Evolutionary conservation across 2,888 invertebrate genomes (phyloP).

Genomic region (Dryococelus australis): DNA sequence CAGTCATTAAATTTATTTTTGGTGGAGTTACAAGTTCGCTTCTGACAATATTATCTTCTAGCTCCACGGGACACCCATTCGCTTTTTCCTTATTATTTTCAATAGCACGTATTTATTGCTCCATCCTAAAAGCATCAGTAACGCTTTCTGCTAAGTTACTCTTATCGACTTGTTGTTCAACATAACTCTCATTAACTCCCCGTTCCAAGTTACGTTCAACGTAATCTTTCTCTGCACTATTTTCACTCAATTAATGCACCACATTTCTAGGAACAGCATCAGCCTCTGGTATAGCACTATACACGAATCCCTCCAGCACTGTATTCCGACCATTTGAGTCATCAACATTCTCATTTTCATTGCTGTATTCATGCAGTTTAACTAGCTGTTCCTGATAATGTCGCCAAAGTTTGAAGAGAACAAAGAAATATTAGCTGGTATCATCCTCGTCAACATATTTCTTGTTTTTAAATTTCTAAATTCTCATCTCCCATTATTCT

Average conservation of each 20-base stretch:
- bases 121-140: too few relatives aligned
- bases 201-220: neutral
- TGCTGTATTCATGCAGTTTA: neutral
- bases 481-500: neutral
- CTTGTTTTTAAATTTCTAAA: neutral
- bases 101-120: too few relatives aligned
- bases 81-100: neutral
- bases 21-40: too few relatives aligned
- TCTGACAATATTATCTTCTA: neutral
- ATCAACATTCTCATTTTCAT: slow-evolving; percentile 1
- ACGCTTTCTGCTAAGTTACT: neutral
- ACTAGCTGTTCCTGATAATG: neutral
- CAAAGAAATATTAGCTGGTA: neutral
- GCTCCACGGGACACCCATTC: neutral
- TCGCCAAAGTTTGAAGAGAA: neutral
- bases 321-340: slow-evolving; percentile 3
- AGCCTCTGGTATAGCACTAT: neutral
- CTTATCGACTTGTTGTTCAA: neutral
- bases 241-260: neutral
- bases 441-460: neutral
- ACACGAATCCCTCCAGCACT: neutral
- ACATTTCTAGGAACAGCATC: slow-evolving; percentile 21
- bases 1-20: too few relatives aligned
- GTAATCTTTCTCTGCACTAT: too few relatives aligned
- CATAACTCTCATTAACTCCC: too few relatives aligned